A percentile compares a stretch with the other conserved stretches of the same genome.
phyloP scores from a whole-genome alignment of 2,888 invertebrate genomes.

The Helleia helle region DNA sequence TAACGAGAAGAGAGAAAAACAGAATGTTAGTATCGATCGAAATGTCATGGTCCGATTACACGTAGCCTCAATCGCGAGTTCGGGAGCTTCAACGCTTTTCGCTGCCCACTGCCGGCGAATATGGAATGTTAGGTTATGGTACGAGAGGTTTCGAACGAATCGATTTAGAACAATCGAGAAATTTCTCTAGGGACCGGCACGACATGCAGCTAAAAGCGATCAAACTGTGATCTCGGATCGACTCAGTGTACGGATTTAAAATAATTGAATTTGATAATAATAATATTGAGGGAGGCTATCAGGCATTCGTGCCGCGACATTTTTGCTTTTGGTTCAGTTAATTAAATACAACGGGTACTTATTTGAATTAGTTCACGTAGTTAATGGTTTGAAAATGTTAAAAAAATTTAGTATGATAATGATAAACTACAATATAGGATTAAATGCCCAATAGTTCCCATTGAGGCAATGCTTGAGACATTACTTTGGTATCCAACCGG shows the following conservation, averaged over 20 bases:
- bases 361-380: slow-evolving; percentile 67
- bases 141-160: background rate
- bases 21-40: slow-evolving; percentile 79
- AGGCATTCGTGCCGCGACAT: slow-evolving; percentile 72
- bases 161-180: slow-evolving; percentile 7
- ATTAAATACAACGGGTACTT: slow-evolving; percentile 55
- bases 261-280: slow-evolving; percentile 42
- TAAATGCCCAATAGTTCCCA: slow-evolving; percentile 76
- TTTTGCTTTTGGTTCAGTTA: slow-evolving; percentile 54
- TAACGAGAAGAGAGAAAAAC: slow-evolving; percentile 82
- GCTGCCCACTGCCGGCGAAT: slow-evolving; percentile 30
- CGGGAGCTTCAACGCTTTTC: slow-evolving; percentile 39
- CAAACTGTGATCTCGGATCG: slow-evolving; percentile 60
- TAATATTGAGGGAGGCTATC: slow-evolving; percentile 62
- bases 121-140: background rate
- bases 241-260: slow-evolving; percentile 57
- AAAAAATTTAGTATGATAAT: slow-evolving; percentile 72
- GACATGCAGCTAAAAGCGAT: slow-evolving; percentile 62
- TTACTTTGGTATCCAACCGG: slow-evolving; percentile 16
- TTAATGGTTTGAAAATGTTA: slow-evolving; percentile 72
- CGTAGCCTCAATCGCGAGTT: slow-evolving; percentile 53
- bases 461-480: slow-evolving; percentile 47
- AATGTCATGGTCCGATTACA: slow-evolving; percentile 68
- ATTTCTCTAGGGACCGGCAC: slow-evolving; percentile 30
- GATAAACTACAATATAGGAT: slow-evolving; percentile 72